phyloP scores from a whole-genome alignment of 2,797 vertebrate species.

The Nannoperca obscura region DNA sequence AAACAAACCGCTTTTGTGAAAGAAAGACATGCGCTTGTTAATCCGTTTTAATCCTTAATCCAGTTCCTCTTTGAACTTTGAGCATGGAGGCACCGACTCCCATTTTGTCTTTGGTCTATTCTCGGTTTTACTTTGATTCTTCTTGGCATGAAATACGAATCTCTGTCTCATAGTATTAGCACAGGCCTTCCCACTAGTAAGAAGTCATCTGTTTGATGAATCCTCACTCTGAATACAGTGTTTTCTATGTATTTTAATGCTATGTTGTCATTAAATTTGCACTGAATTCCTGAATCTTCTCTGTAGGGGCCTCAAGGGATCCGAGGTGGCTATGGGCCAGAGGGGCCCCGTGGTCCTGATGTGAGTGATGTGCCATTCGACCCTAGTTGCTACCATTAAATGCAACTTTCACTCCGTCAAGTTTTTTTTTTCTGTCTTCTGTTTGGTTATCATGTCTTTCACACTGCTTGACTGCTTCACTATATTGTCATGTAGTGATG shows the following conservation, averaged over 20 bases:
- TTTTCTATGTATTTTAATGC: conserved; percentile 15
- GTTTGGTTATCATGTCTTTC: neutral
- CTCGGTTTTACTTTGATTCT: conserved; percentile 35
- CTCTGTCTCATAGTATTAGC: conserved; percentile 28
- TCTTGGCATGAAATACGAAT: conserved; percentile 23
- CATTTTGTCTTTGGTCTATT: conserved; percentile 5
- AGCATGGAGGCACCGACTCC: conserved; percentile 19
- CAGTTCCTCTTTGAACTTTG: conserved; percentile 38
- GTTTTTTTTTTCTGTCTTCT: neutral
- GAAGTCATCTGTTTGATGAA: conserved; percentile 33
- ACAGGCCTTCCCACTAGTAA: conserved; percentile 1
- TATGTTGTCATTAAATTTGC: conserved; percentile 1
- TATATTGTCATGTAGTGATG: neutral
- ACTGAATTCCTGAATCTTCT: conserved; percentile 36
- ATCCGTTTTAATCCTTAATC: conserved; percentile 50
- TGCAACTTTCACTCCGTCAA: too few species aligned
- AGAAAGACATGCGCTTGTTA: conserved; percentile 10
- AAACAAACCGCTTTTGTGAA: conserved; percentile 35
- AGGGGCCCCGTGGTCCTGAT: conserved; percentile 84
- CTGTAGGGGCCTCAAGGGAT: conserved; percentile 85
- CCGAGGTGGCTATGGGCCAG: conserved; percentile 83
- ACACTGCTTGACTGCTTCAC: neutral
- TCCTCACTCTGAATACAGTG: conserved; percentile 10
- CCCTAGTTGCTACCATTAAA: neutral
- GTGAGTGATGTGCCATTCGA: conserved; percentile 70